Base-by-base conservation (phyloP, 2,113 vertebrate genomes). In the Sigmodon hispidus region DNA sequence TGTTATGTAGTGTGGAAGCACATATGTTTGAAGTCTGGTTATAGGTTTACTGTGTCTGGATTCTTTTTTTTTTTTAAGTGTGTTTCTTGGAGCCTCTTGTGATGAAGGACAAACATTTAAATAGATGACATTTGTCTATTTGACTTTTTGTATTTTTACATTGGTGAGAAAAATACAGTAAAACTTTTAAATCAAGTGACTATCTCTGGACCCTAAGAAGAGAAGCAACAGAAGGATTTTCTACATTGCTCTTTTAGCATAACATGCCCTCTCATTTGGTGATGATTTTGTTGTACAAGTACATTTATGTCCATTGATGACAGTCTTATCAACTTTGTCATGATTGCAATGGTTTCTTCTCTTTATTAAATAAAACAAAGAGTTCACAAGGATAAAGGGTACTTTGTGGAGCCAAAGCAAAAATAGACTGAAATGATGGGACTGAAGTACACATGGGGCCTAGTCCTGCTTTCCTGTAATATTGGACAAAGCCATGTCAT, bases 1-100 rank as follows among this genome's bases (percentile, higher is more conserved):
- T 97, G 84, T 97, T 93, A 97, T 95, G 95, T 63, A 12, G 59
- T 90, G 2, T 95, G 95, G 89, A 87, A 92, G 69, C 91, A 65
- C 81, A 9, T 89, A 61, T 55, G 95, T 94, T 79, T 97, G 96
- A 96, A 96, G 84, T 61, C 85, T 92, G 95, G 17, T 93, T 93
- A 69, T 22, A 93, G 85, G 72, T 96, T 94, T 89, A 63, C 43
- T 40, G 52, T 88, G 92, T 63, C 50, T 93, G 81, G 80, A 63
- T 72, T 89, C 43, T 96, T 92, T 48, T 87, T 96, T 92, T 48
- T 87, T 36, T 10, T 63, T 81, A 95, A 80, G 72, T 96, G 0
- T 86, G 36, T 94, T 90, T 96, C 72, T 95, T 97, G 77, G 55
- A 87, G 50, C 40, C 13, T 70, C 55, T 88, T 93, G 65, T 73